Evolutionary conservation across 2,888 invertebrate genomes (phyloP).

Genomic region (Electrophaes corylata): DNA sequence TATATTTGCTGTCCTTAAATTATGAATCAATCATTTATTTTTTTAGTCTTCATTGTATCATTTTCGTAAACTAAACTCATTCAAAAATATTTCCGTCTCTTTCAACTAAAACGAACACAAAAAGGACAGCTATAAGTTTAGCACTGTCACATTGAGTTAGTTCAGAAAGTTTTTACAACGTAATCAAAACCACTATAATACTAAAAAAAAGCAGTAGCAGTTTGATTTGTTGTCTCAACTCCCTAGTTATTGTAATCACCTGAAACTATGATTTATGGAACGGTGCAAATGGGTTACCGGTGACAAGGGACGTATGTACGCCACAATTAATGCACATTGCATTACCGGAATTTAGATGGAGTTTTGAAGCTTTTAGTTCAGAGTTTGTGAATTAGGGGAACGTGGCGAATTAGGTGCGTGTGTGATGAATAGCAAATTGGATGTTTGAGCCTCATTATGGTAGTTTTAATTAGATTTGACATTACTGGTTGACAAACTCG

Average conservation of each 20-base stretch:
- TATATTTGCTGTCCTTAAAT: too few relatives aligned
- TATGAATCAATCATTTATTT: too few relatives aligned
- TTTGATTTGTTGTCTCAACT: slow-evolving; percentile 33
- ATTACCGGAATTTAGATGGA: slow-evolving; percentile 43
- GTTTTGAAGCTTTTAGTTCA: slow-evolving; percentile 22
- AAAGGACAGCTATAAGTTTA: too few relatives aligned
- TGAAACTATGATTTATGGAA: slow-evolving; percentile 74
- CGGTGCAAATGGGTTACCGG: slow-evolving; percentile 79
- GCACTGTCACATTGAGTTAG: too few relatives aligned
- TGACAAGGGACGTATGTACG: slow-evolving; percentile 60
- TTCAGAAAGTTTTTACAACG: too few relatives aligned
- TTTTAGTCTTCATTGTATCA: too few relatives aligned
- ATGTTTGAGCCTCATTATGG: not conserved
- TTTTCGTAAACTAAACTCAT: too few relatives aligned
- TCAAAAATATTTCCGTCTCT: too few relatives aligned
- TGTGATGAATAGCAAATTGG: slow-evolving; percentile 4
- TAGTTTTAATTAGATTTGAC: not conserved
- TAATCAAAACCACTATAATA: too few relatives aligned
- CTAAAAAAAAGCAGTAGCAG: too few relatives aligned
- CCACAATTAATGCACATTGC: slow-evolving; percentile 67
- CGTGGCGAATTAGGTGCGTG: slow-evolving; percentile 13
- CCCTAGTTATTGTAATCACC: slow-evolving; percentile 40
- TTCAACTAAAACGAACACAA: too few relatives aligned
- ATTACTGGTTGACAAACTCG: not conserved
- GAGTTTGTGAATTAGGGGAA: slow-evolving; percentile 14